phyloP scores from a whole-genome alignment of 1,140 invertebrate species.

The Cepaea nemoralis region DNA sequence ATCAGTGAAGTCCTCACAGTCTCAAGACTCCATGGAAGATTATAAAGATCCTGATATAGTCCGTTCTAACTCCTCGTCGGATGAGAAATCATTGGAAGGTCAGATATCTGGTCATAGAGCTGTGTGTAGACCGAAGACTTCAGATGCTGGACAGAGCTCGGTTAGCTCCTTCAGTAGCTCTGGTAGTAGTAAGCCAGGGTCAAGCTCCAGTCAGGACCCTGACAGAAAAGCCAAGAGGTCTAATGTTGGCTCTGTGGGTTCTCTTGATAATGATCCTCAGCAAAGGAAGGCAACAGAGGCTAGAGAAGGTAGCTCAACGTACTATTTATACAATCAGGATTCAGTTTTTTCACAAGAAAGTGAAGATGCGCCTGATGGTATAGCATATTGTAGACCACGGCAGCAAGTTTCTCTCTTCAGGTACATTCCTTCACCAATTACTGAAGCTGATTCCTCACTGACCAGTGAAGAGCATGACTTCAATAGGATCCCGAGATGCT shows the following conservation, averaged over 20 bases:
- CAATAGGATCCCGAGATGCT: not conserved
- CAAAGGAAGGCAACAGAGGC: not conserved
- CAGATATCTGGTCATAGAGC: not conserved
- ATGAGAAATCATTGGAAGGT: not conserved
- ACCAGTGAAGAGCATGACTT: not conserved
- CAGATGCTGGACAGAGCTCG: not conserved
- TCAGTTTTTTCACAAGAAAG: slow-evolving; percentile 2
- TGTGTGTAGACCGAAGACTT: not conserved
- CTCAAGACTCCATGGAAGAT: not conserved
- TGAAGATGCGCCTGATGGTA: not conserved
- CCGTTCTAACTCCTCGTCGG: not conserved
- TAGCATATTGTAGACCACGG: not conserved
- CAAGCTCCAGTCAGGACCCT: not conserved
- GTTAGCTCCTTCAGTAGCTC: not conserved
- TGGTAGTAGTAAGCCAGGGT: not conserved
- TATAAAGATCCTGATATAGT: not conserved
- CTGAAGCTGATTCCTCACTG: not conserved
- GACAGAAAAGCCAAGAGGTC: not conserved
- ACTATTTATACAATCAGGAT: not conserved
- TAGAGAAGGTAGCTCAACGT: not conserved
- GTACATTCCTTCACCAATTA: not conserved
- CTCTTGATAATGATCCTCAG: not conserved
- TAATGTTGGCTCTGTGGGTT: not conserved
- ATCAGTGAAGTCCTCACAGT: not conserved
- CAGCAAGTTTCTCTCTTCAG: not conserved